Evolutionary conservation across 1,140 invertebrate genomes (phyloP), one percentile per base, ranked within the genome.

Genomic region (Parasteatoda tepidariorum): DNA sequence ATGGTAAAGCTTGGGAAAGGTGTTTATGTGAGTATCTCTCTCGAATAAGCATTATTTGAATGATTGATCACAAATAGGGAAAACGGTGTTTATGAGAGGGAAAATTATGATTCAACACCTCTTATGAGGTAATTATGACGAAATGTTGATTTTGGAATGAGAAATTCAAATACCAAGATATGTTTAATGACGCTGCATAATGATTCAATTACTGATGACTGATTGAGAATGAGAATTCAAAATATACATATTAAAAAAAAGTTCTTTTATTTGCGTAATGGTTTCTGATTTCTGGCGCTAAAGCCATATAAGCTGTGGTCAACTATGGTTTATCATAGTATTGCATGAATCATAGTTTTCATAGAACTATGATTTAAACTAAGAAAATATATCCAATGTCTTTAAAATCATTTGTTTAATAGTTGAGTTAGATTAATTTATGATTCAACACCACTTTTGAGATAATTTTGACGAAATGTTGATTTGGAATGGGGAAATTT

Each of bases 31-130:
- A 26, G 38, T 38, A 48, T 34, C 66, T 34, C 64, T 48, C 34
- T 68, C 38, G 4, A 24, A 34, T 6, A 24, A 11, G 66, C 24
- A 68, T 68, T 68, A 68, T 68, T 68, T 68, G 38, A 68, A 68
- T 68, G 66, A 68, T 68, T 68, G 66, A 34, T 68, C 66, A 68
- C 66, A 34, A 26, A 22, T 68, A 41, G 34, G 24, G 7, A 13
- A 24, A 28, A n/a, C 66, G 38, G 38, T 48, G 18, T 48, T 9
- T 48, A 48, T 48, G 9, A 13, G 9, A 48, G 4, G 4, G 38
- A n/a, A 48, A 48, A 48, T 48, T 48, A 48, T 48, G 38, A 48
- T 48, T 48, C 38, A 48, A 48, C 38, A 48, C 38, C 38, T 48
- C 9, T 9, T 48, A 18, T 48, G 38, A 18, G 38, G 38, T 9